These are phyloP conservation scores for Pantala flavescens DNA, from an alignment of 1,140 invertebrate species.

Conservation along the genomic window DNA sequence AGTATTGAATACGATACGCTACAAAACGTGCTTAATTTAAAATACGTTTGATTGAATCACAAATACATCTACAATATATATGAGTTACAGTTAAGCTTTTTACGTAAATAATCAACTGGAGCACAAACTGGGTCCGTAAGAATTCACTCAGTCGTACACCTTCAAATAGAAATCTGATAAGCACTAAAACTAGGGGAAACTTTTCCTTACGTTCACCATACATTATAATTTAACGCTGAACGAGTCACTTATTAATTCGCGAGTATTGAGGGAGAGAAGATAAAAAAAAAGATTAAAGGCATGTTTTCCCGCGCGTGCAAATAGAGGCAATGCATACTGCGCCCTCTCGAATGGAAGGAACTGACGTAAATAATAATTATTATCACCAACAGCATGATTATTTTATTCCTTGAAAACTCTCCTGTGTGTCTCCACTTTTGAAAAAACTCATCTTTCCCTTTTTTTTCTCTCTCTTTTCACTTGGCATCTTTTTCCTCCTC, in stretches of 20 bases:
- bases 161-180: too few species aligned
- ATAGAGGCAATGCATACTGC: not conserved
- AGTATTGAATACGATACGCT: too few species aligned
- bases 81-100: too few species aligned
- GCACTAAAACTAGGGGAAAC: too few species aligned
- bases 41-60: too few species aligned
- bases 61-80: too few species aligned
- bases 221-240: not conserved
- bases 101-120: too few species aligned
- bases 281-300: not conserved
- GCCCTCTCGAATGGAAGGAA: not conserved
- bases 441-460: not conserved
- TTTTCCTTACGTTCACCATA: too few species aligned
- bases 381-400: not conserved
- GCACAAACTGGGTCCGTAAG: too few species aligned
- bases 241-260: not conserved
- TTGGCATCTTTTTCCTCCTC: constrained; percentile 1
- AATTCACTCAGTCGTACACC: too few species aligned
- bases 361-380: not conserved
- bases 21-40: too few species aligned
- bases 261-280: not conserved
- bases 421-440: not conserved
- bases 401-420: not conserved
- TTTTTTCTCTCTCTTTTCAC: not conserved
- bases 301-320: not conserved